Evolutionary conservation across 1,140 invertebrate species (phyloP).

Genomic region (Matsumurasca onukii): DNA sequence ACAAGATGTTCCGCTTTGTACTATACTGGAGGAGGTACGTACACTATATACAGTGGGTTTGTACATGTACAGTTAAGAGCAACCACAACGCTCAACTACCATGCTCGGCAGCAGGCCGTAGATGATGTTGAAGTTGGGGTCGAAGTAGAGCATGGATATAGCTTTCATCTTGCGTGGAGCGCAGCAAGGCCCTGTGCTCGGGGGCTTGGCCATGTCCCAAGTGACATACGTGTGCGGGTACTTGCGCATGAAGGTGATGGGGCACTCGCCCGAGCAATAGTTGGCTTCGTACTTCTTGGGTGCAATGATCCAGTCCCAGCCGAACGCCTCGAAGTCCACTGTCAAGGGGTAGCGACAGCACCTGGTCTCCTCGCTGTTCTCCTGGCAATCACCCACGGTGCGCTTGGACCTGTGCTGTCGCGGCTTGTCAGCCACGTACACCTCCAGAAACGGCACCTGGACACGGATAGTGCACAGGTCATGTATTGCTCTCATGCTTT

Average conservation of each 20-base stretch:
- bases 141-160: constrained; percentile 92
- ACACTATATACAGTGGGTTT: not conserved
- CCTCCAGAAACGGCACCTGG: constrained; percentile 83
- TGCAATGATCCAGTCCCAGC: constrained; percentile 98
- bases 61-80: constrained; percentile 65
- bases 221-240: constrained; percentile 94
- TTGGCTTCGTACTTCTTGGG: constrained; percentile 94
- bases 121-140: constrained; percentile 83
- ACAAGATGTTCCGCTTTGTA: constrained; percentile 2
- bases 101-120: constrained; percentile 87
- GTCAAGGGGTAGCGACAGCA: constrained; percentile 90
- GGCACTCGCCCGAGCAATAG: constrained; percentile 95
- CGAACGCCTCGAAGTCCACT: constrained; percentile 95
- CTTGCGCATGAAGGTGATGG: constrained; percentile 83
- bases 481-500: too few relatives aligned
- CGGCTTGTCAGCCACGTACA: constrained; percentile 63
- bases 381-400: constrained; percentile 77
- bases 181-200: constrained; percentile 82
- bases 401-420: constrained; percentile 65
- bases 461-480: too few relatives aligned
- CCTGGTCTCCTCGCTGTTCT: constrained; percentile 71
- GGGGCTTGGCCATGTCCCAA: constrained; percentile 68
- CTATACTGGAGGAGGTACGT: constrained; percentile 4
- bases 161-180: constrained; percentile 84
- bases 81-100: constrained; percentile 91